Evolutionary conservation across 2,797 vertebrate genomes (phyloP).

Genomic region (Eptatretus atami): DNA sequence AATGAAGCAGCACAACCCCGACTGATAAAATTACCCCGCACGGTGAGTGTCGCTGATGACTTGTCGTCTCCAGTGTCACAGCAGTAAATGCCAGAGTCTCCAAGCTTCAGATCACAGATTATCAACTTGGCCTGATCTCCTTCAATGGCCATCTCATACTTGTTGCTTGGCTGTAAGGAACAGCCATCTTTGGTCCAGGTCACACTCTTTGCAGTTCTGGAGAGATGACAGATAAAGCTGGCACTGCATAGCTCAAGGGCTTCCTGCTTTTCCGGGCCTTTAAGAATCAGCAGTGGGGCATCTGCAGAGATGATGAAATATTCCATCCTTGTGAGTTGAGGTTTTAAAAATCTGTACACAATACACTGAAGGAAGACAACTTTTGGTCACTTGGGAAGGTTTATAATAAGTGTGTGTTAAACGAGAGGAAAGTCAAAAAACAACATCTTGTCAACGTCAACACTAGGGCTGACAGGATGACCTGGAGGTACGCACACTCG

Average conservation of each 20-base stretch:
- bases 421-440: too few species aligned
- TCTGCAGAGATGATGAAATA: not conserved
- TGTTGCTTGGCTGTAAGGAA: slow-evolving; percentile 26
- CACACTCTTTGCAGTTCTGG: not conserved
- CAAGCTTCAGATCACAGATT: slow-evolving; percentile 18
- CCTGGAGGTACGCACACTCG: too few species aligned
- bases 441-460: too few species aligned
- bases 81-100: slow-evolving; percentile 15
- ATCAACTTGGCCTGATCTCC: slow-evolving; percentile 16
- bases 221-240: slow-evolving; percentile 1
- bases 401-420: too few species aligned
- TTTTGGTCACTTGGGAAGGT: too few species aligned
- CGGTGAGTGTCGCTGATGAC: slow-evolving; percentile 10
- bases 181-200: slow-evolving; percentile 42
- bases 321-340: too few species aligned
- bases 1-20: not conserved
- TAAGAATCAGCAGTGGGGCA: slow-evolving; percentile 1
- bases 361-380: too few species aligned
- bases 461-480: too few species aligned
- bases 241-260: not conserved
- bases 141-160: slow-evolving; percentile 29
- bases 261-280: not conserved
- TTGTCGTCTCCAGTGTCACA: slow-evolving; percentile 15
- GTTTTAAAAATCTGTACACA: too few species aligned
- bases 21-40: slow-evolving; percentile 13